These are phyloP conservation scores for Genyomyrus donnyi DNA, from an alignment of 2,113 vertebrate genomes.

Conservation along the genomic window DNA sequence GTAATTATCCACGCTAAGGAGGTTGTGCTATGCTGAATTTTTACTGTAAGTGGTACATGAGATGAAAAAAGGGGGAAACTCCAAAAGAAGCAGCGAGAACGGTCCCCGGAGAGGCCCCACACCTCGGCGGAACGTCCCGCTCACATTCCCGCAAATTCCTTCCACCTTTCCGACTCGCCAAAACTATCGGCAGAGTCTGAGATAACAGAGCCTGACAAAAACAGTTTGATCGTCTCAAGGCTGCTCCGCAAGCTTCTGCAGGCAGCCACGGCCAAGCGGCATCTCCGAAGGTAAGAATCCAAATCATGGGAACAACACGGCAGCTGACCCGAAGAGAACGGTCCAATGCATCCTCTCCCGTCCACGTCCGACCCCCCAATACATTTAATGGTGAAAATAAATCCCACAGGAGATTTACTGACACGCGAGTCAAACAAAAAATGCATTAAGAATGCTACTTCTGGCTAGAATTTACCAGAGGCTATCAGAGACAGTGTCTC, in stretches of 20 bases:
- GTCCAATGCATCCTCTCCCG: background rate
- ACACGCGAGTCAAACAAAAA: too few species aligned
- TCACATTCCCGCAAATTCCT: conserved; percentile 67
- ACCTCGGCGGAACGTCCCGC: conserved; percentile 69
- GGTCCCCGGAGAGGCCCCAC: conserved; percentile 54
- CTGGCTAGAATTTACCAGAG: conserved; percentile 18
- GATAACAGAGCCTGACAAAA: conserved; percentile 76
- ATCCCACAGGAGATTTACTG: background rate
- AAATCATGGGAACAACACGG: conserved; percentile 32
- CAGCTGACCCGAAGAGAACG: conserved; percentile 6
- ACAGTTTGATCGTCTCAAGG: conserved; percentile 84
- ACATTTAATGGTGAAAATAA: background rate
- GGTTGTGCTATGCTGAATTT: conserved; percentile 74
- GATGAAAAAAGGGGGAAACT: conserved; percentile 54
- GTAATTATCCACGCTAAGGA: conserved; percentile 77
- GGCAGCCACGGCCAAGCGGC: conserved; percentile 31
- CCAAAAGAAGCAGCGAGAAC: background rate
- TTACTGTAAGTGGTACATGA: conserved; percentile 74
- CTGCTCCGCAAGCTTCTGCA: conserved; percentile 80
- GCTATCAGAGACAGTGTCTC: conserved; percentile 62
- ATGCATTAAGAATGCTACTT: too few species aligned
- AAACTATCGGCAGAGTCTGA: conserved; percentile 63
- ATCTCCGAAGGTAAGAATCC: conserved; percentile 21
- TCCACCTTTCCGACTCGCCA: conserved; percentile 61
- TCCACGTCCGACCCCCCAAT: too few species aligned